Evolutionary conservation across 2,797 vertebrate genomes (phyloP).

Genomic region (Fringilla coelebs): DNA sequence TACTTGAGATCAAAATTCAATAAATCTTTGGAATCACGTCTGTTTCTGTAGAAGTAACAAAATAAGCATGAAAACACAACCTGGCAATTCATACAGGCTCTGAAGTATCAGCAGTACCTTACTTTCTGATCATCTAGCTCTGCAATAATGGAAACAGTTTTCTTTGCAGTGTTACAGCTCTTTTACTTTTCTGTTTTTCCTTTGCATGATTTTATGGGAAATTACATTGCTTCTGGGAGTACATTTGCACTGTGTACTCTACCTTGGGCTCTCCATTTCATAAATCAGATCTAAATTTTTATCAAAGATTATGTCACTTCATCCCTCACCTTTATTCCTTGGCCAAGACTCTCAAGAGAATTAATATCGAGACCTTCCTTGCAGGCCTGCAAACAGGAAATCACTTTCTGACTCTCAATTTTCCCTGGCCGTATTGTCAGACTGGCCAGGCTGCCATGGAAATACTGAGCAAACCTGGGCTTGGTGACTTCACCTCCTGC

Average conservation of each 20-base stretch:
- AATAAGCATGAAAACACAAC: neutral
- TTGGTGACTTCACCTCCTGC: conserved; percentile 92
- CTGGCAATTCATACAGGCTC: neutral
- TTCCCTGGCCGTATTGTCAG: conserved; percentile 92
- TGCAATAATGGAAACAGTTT: neutral
- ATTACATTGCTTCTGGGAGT: neutral
- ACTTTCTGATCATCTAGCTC: neutral
- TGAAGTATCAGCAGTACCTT: neutral
- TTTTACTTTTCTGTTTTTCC: neutral
- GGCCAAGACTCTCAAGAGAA: conserved; percentile 90
- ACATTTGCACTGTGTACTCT: neutral
- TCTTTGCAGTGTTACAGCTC: neutral
- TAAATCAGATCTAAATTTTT: conserved; percentile 45
- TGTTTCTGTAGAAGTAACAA: neutral
- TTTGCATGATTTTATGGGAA: conserved; percentile 42
- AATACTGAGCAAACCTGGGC: conserved; percentile 92
- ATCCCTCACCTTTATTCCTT: conserved; percentile 89
- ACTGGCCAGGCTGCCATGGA: conserved; percentile 94
- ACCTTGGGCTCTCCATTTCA: conserved; percentile 14
- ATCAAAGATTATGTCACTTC: neutral
- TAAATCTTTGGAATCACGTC: neutral
- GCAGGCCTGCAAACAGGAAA: conserved; percentile 97
- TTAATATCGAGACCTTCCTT: conserved; percentile 97
- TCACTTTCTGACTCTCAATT: conserved; percentile 95
- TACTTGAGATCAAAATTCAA: neutral